Evolutionary conservation across 2,888 invertebrate species (phyloP).

Genomic region (Aromia moschata): DNA sequence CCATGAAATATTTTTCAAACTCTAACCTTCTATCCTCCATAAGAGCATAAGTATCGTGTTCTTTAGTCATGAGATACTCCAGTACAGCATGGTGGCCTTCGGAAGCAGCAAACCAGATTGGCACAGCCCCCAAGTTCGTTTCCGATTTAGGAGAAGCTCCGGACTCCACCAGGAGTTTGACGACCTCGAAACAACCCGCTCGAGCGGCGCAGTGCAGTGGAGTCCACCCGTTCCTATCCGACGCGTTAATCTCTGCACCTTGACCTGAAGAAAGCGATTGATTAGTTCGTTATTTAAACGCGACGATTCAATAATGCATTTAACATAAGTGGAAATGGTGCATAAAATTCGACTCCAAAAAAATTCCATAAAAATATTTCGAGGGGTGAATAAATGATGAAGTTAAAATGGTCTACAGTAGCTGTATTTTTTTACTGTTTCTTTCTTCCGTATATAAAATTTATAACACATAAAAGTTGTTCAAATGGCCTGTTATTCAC

Average conservation of each 20-base stretch:
- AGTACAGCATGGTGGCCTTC: constrained; percentile 97
- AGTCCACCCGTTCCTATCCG: constrained; percentile 97
- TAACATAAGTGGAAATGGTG: too few relatives aligned
- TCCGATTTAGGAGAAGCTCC: constrained; percentile 95
- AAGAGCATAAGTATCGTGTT: constrained; percentile 95
- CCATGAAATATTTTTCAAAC: too few relatives aligned
- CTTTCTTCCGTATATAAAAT: too few relatives aligned
- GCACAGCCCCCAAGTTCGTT: constrained; percentile 95
- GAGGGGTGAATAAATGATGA: too few relatives aligned
- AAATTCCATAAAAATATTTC: too few relatives aligned
- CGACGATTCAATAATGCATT: too few relatives aligned
- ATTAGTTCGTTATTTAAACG: constrained; percentile 13
- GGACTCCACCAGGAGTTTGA: constrained; percentile 92
- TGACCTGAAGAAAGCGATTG: constrained; percentile 69
- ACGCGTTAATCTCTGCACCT: constrained; percentile 98
- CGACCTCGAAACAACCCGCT: constrained; percentile 94
- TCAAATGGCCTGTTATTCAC: too few relatives aligned
- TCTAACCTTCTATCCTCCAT: constrained; percentile 92
- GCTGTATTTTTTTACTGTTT: too few relatives aligned
- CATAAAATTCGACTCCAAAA: too few relatives aligned
- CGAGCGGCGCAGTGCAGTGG: constrained; percentile 93
- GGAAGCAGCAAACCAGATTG: constrained; percentile 98
- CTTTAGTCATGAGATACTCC: constrained; percentile 95
- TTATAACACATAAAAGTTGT: too few relatives aligned
- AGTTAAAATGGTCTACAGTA: too few relatives aligned